Percentiles rank a stretch among this genome's conserved stretches.
These are phyloP conservation scores for Gerosis bhagava DNA, from an alignment of 2,888 invertebrate genomes.

Conservation along the genomic window DNA sequence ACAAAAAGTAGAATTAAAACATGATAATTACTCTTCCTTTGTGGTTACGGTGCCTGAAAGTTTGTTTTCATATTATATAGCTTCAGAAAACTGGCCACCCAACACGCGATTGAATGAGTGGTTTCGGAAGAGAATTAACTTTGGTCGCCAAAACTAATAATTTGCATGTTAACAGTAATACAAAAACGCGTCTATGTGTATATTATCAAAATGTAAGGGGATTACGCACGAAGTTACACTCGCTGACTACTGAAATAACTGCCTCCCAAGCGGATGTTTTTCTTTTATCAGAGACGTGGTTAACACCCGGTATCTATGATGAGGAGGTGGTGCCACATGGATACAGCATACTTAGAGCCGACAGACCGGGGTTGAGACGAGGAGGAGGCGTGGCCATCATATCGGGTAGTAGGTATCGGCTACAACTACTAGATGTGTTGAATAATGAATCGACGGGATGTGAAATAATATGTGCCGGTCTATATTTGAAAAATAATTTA, in stretches of 20 bases:
- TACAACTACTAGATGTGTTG: not conserved
- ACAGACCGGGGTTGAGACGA: not conserved
- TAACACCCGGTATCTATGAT: not conserved
- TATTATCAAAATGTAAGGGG: slow-evolving; percentile 3
- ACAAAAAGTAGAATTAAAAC: not conserved
- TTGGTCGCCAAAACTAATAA: no score
- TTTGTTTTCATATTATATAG: slow-evolving; percentile 2
- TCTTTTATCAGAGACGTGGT: not conserved
- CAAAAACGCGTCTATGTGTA: not conserved
- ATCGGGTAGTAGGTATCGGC: not conserved
- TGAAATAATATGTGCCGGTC: not conserved
- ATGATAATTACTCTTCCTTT: not conserved
- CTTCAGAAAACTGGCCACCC: slow-evolving; percentile 8
- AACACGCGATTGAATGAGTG: not conserved
- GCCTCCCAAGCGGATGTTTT: not conserved
- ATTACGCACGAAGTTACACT: not conserved
- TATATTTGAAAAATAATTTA: not conserved
- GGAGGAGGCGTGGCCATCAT: slow-evolving; percentile 7
- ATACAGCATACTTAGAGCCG: not conserved
- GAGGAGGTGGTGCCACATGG: not conserved
- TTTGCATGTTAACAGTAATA: not conserved
- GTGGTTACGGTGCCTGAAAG: slow-evolving; percentile 4
- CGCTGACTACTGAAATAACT: not conserved
- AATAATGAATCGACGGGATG: not conserved
- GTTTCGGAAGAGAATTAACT: slow-evolving; percentile 1